Base-by-base conservation (phyloP, 2,113 vertebrate species). In the Grammomys dolichurus region DNA sequence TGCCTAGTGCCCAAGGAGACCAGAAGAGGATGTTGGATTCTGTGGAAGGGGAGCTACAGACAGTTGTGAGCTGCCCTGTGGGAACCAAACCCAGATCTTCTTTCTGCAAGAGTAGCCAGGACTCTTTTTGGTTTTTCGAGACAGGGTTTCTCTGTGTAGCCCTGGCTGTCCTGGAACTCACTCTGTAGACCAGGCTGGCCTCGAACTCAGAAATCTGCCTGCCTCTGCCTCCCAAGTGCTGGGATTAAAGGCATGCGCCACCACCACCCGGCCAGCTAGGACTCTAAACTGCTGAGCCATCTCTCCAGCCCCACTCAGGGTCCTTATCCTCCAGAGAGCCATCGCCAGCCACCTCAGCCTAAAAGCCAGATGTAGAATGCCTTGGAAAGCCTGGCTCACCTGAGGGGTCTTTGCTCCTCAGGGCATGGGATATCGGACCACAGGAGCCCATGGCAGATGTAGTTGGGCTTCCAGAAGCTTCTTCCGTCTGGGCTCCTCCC, bases 341-440 rank as follows among this genome's bases (percentile, higher is more conserved):
- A 0, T 11, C 0, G 0, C 63, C 22, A 0, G 10, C 19, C 31
- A 5, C 58, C 60, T 33, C 60, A 31, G 69, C 73, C 54, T 7
- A 20, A 40, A 13, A 1, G 43, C 31, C 56, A 54, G 48, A 13
- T 31, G 40, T 3, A 10, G 46, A n/a, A 40, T 24, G 24, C 12
- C 31, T 56, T 6, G 0, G 12, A 4, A 60, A 26, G 58, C 5
- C 28, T 10, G 46, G 58, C 56, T 16, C 17, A 0, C 31, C 40
- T 5, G 22, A 56, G 78, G 60, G 36, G 54, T 48, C 36, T 63
- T 82, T 8, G 81, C 20, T 72, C n/a, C 36, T 58, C 69, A 33
- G 69, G 28, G 69, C 13, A 5, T 5, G 65, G 70, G 70, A 0
- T 3, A 0, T 33, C 28, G 24, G 28, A 22, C 87, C 4, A 0